Percentiles rank a stretch among this genome's conserved stretches.
phyloP scores from a whole-genome alignment of 1,140 invertebrate species.

The Ceratina australensis region DNA sequence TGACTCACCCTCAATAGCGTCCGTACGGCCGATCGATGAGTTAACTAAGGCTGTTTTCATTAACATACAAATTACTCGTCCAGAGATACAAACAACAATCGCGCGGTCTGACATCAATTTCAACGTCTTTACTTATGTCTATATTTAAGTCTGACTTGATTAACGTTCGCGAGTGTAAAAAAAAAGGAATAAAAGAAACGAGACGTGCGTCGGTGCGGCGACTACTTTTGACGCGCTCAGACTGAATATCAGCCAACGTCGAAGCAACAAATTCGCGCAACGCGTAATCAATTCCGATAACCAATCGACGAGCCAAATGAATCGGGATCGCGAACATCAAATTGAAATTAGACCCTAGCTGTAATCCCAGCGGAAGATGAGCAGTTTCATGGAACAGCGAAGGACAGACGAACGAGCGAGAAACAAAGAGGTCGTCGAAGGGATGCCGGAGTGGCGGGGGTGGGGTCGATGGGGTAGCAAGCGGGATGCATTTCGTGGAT shows the following conservation, averaged over 20 bases:
- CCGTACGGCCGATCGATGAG: conserved; percentile 25
- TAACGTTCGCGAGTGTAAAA: neutral
- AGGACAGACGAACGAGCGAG: conserved; percentile 48
- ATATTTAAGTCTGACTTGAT: neutral
- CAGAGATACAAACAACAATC: conserved; percentile 8
- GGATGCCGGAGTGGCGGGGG: conserved; percentile 11
- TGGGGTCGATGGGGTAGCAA: conserved; percentile 55
- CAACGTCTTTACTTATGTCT: neutral
- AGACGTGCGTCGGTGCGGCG: neutral
- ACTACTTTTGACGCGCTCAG: neutral
- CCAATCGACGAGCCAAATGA: neutral
- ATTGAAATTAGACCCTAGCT: conserved; percentile 32
- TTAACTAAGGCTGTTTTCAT: conserved; percentile 34
- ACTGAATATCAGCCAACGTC: neutral
- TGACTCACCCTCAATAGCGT: conserved; percentile 7
- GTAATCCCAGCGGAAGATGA: conserved; percentile 47
- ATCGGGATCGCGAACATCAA: conserved; percentile 9
- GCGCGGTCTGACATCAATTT: conserved; percentile 10
- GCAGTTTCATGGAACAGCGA: conserved; percentile 37
- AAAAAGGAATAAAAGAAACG: neutral
- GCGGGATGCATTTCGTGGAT: conserved; percentile 76
- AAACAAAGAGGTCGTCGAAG: conserved; percentile 36
- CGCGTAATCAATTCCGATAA: neutral
- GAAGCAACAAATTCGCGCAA: neutral
- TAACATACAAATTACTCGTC: conserved; percentile 38